Conservation (phyloP, 2,113 vertebrate species). For the Apistogramma diplotaenia region DNA sequence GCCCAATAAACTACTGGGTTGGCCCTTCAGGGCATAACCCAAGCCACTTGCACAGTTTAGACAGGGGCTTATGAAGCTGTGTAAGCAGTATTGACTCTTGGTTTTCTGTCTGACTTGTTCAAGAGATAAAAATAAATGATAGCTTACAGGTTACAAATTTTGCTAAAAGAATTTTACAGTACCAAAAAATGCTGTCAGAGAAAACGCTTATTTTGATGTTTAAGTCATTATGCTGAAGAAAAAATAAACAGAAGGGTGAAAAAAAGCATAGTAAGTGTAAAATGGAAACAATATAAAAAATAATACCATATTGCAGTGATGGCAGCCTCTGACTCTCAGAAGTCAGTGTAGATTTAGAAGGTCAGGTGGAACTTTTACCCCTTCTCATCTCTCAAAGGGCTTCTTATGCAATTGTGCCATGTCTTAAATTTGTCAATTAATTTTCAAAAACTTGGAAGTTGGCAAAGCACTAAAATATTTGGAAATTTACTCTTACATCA, state of each 20-base stretch:
- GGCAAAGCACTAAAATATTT: background rate
- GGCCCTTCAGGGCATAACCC: conserved; percentile 51
- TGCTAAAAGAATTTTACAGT: background rate
- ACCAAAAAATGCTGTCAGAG: background rate
- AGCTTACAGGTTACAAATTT: conserved; percentile 2
- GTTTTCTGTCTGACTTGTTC: conserved; percentile 26
- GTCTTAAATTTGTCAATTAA: background rate
- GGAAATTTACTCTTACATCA: background rate
- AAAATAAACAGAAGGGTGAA: no score
- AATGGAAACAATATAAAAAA: no score
- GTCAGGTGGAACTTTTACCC: background rate
- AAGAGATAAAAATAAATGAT: conserved; percentile 20
- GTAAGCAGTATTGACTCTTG: conserved; percentile 54
- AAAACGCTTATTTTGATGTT: background rate
- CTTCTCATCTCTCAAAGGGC: background rate
- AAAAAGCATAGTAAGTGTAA: no score
- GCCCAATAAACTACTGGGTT: conserved; percentile 49
- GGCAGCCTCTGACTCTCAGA: no score
- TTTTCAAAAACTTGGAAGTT: background rate
- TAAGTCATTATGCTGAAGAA: background rate
- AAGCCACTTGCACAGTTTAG: conserved; percentile 53
- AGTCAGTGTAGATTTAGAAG: background rate
- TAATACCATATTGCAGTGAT: no score
- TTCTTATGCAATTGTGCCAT: background rate
- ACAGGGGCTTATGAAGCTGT: conserved; percentile 33